These are phyloP conservation scores for Microcebus tavaratra DNA, from an alignment of 2,113 vertebrate species.

Conservation along the genomic window DNA sequence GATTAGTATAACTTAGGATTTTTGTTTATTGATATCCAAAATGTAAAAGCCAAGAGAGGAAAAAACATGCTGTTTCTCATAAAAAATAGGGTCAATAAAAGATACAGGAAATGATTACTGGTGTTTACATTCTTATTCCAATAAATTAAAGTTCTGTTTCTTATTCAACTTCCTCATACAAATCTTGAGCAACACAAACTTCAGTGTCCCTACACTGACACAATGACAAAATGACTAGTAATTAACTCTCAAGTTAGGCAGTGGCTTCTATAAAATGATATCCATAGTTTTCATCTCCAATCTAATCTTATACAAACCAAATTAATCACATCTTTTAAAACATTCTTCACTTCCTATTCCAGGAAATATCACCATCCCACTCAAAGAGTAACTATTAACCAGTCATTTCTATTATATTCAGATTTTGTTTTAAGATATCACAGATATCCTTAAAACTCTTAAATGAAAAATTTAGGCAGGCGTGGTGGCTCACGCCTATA, in stretches of 20 bases:
- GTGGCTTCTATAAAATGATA: neutral
- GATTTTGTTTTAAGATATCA: constrained; percentile 44
- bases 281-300: neutral
- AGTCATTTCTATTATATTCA: neutral
- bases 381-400: neutral
- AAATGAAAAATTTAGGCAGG: neutral
- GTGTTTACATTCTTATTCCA: neutral
- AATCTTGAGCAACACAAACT: neutral
- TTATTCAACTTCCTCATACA: neutral
- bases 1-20: neutral
- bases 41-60: neutral
- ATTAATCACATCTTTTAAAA: constrained; percentile 8
- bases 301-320: constrained; percentile 22
- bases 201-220: neutral
- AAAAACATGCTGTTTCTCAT: constrained; percentile 28
- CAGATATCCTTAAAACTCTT: neutral
- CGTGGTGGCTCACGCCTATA: too few species aligned
- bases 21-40: constrained; percentile 42
- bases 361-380: neutral
- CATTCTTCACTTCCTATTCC: neutral
- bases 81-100: neutral
- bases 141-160: neutral
- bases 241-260: neutral
- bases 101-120: neutral
- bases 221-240: neutral